phyloP scores from a whole-genome alignment of 2,888 invertebrate species.

The Patella ulyssiponensis region DNA sequence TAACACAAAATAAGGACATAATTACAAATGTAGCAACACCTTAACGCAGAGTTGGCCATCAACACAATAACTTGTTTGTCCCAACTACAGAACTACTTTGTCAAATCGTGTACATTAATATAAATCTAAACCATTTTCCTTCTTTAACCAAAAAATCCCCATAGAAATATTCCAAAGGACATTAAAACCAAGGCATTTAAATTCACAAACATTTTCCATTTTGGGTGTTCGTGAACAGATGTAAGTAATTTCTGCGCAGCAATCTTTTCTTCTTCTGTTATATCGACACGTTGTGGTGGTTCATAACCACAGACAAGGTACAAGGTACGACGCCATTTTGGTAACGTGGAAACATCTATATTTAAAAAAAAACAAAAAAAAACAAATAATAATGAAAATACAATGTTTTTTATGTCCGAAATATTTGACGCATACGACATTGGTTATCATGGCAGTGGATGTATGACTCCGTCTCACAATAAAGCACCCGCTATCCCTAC shows the following conservation, averaged over 20 bases:
- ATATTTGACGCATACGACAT: no score
- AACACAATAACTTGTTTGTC: no score
- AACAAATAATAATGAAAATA: slow-evolving; percentile 9
- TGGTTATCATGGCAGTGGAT: no score
- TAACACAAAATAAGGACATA: no score
- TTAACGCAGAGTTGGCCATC: no score
- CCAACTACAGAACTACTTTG: no score
- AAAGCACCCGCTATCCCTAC: no score
- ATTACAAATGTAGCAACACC: no score
- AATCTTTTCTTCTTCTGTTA: slow-evolving; percentile 47
- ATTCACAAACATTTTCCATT: slow-evolving; percentile 58
- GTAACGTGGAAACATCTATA: slow-evolving; percentile 36
- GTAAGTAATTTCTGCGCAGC: slow-evolving; percentile 45
- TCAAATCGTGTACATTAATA: no score
- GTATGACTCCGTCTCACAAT: no score
- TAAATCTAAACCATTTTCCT: neutral
- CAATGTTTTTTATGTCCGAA: neutral
- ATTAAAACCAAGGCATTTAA: slow-evolving; percentile 57
- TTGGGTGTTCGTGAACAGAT: slow-evolving; percentile 50
- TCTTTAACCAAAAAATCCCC: slow-evolving; percentile 51
- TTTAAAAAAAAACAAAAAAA: slow-evolving; percentile 1
- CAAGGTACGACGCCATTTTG: slow-evolving; percentile 46
- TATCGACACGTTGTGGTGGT: slow-evolving; percentile 39
- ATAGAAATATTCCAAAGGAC: slow-evolving; percentile 55
- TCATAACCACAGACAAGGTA: slow-evolving; percentile 58